phyloP scores from a whole-genome alignment of 2,888 invertebrate species.

The Ophion slaviceki region DNA sequence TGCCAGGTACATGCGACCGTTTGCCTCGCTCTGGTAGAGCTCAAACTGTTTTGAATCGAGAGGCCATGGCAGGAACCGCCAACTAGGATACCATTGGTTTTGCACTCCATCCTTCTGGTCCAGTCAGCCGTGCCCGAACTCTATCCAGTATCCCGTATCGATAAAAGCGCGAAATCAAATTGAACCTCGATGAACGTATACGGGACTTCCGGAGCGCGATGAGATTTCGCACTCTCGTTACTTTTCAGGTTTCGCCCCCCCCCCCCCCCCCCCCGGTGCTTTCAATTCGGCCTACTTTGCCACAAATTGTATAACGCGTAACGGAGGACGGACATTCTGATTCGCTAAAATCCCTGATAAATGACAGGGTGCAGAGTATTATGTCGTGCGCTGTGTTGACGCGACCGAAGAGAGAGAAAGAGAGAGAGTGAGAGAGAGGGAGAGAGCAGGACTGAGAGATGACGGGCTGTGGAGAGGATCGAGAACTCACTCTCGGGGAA shows the following conservation, averaged over 20 bases:
- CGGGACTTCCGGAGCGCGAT: slow-evolving; percentile 9
- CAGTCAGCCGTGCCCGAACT: neutral
- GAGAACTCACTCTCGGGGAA: slow-evolving; percentile 49
- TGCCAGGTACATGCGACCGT: slow-evolving; percentile 75
- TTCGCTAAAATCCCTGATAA: slow-evolving; percentile 47
- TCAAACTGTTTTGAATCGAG: slow-evolving; percentile 55
- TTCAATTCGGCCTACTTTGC: neutral
- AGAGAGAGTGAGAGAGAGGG: slow-evolving; percentile 10
- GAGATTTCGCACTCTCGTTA: slow-evolving; percentile 14
- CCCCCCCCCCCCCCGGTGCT: neutral
- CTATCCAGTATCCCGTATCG: neutral
- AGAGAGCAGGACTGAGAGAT: slow-evolving; percentile 36
- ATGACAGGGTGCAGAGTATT: slow-evolving; percentile 47
- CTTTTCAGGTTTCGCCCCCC: neutral
- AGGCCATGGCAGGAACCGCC: slow-evolving; percentile 43
- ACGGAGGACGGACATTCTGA: slow-evolving; percentile 24
- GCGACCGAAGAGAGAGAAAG: slow-evolving; percentile 20
- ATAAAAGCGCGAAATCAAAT: slow-evolving; percentile 73
- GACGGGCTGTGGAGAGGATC: slow-evolving; percentile 12
- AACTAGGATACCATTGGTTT: slow-evolving; percentile 73
- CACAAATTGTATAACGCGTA: neutral
- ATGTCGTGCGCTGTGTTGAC: slow-evolving; percentile 54
- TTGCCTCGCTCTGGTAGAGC: slow-evolving; percentile 71
- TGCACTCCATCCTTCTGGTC: slow-evolving; percentile 60
- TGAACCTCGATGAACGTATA: slow-evolving; percentile 66